Base-by-base conservation (phyloP, 2,888 invertebrate species). In the Notodromas monacha region DNA sequence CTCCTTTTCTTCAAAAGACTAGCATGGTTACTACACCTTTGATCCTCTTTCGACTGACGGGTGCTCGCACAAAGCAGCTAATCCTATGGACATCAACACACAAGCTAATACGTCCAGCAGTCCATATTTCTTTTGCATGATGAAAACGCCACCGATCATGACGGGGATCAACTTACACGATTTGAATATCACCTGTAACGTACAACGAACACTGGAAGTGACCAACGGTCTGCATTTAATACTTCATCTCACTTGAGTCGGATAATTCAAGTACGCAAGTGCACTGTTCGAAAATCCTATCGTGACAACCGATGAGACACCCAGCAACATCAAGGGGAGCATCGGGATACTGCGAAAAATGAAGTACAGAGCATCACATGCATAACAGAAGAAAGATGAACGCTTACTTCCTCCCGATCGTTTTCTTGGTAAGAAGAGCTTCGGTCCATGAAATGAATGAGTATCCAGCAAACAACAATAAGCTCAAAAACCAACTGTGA, bases 111-210 rank as follows among this genome's bases (percentile, higher is more conserved):
- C 70, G 48, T 86, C 84, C 35, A 79, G 45, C 12, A 63, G 55
- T 2, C 68, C 68, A 48, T 81, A 81, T 39, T 60, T 60, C 51
- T 84, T 84, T 33, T 69, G 67, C 52, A 86, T 68, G 42, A 89
- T 84, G 30, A 89, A 44, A 38, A 86, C 73, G 39, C 84, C 77
- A 13, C 89, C 89, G 36, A 81, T 63, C 46, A 92, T 61, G 1
- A 89, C 89, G 1, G 89, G 89, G 40, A 89, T 77, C 1, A 89
- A 57, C 48, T 92, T 92, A 49, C 89, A 92, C 47, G 84, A 84
- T 49, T 89, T 89, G 47, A 92, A 92, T 41, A 89, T 86, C 26
- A 89, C 67, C n/a, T 48, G 52, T 41, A 21, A 31, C n/a, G n/a
- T n/a, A n/a, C n/a, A n/a, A n/a, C n/a, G n/a, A n/a, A n/a, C 14